phyloP scores from a whole-genome alignment of 2,797 vertebrate genomes.

The Ptychobarbus kaznakovi region DNA sequence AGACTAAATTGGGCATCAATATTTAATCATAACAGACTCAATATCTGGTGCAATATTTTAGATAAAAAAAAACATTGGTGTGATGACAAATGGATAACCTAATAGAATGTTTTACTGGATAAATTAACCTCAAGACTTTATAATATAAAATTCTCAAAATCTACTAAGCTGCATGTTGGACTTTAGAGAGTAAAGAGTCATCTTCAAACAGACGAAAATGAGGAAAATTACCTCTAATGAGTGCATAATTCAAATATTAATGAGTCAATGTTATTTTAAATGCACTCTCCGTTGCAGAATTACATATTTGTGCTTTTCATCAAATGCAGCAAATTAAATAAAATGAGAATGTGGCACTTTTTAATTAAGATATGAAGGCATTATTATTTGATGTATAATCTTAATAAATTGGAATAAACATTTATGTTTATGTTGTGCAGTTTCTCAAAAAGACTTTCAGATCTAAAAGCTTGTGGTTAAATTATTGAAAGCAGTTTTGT shows the following conservation, averaged over 20 bases:
- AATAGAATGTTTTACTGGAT: constrained; percentile 31
- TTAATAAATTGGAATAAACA: constrained; percentile 50
- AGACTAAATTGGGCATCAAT: constrained; percentile 67
- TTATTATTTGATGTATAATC: constrained; percentile 47
- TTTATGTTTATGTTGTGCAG: neutral
- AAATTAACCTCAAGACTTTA: constrained; percentile 21
- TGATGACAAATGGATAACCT: constrained; percentile 44
- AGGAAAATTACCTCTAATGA: constrained; percentile 65
- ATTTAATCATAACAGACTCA: constrained; percentile 71
- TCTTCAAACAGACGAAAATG: constrained; percentile 57
- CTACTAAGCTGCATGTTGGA: neutral
- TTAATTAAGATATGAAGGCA: constrained; percentile 64
- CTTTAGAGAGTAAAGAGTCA: neutral
- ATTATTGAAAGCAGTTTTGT: neutral
- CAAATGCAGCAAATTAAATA: constrained; percentile 65
- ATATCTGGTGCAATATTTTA: constrained; percentile 64
- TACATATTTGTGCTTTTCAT: constrained; percentile 63
- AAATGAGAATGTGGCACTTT: constrained; percentile 63
- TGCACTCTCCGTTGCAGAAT: constrained; percentile 67
- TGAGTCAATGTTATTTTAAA: constrained; percentile 64
- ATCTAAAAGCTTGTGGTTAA: neutral
- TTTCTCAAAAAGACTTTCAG: neutral
- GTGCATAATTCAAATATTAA: constrained; percentile 71
- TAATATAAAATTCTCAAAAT: neutral
- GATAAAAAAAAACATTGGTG: constrained; percentile 50